Percentiles rank a stretch among this genome's conserved stretches.
These are phyloP conservation scores for Parnassius mnemosyne DNA, from an alignment of 2,888 invertebrate genomes.

Conservation along the genomic window DNA sequence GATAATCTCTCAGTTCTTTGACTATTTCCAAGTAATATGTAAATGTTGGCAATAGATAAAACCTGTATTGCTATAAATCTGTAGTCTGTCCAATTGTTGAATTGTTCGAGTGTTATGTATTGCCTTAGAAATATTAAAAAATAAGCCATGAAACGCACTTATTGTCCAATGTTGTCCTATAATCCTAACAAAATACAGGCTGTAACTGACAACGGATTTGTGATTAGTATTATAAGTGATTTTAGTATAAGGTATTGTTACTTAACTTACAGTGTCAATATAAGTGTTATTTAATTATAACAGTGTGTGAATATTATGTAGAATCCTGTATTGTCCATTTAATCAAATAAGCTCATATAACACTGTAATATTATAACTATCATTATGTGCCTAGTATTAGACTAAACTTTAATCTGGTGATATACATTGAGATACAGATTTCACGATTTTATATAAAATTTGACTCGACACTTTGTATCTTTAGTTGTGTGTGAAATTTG, in stretches of 20 bases:
- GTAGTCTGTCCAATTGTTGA: neutral
- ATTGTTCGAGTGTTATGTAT: neutral
- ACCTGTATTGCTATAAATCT: constrained; percentile 3
- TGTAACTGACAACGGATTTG: constrained; percentile 78
- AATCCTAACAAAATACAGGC: constrained; percentile 65
- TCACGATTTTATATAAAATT: constrained; percentile 23
- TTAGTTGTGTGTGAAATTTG: no score
- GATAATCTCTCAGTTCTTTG: no score
- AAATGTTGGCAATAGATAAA: neutral
- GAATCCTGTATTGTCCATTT: constrained; percentile 48
- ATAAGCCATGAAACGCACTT: constrained; percentile 34
- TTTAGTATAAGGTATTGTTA: constrained; percentile 65
- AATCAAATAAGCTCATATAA: constrained; percentile 37
- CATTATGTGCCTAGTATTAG: constrained; percentile 46
- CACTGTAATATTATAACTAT: constrained; percentile 40
- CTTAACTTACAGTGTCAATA: constrained; percentile 69
- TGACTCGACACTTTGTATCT: neutral
- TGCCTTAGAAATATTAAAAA: constrained; percentile 2
- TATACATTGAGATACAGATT: constrained; percentile 28
- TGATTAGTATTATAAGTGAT: constrained; percentile 54
- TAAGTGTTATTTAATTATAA: constrained; percentile 68
- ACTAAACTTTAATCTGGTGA: constrained; percentile 37
- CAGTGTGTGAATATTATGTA: constrained; percentile 61
- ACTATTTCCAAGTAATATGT: neutral
- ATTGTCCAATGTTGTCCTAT: constrained; percentile 30